phyloP scores from a whole-genome alignment of 2,797 vertebrate species.

The Ctenopoma multispine region DNA sequence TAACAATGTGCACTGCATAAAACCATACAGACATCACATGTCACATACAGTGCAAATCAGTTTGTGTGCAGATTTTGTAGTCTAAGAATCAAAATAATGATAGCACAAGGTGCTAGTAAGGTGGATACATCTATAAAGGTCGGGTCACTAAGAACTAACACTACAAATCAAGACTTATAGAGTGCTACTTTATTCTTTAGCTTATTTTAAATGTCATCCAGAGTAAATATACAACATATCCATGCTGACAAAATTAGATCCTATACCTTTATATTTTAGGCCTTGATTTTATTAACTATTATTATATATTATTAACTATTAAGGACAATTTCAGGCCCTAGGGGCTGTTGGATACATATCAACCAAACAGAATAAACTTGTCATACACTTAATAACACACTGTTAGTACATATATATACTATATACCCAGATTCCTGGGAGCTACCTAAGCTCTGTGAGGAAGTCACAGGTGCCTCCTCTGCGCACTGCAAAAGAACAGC shows the following conservation, averaged over 20 bases:
- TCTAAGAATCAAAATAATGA: neutral
- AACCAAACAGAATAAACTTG: neutral
- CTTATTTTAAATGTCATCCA: no score
- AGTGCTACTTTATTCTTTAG: no score
- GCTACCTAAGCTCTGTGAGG: neutral
- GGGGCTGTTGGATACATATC: no score
- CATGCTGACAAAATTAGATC: neutral
- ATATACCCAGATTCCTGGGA: neutral
- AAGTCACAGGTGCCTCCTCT: conserved; percentile 4
- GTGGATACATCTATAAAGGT: neutral
- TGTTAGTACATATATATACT: neutral
- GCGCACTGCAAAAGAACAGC: conserved; percentile 10
- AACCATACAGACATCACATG: neutral
- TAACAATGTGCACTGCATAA: neutral
- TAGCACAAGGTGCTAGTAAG: neutral
- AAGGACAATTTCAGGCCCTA: neutral
- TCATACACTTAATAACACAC: neutral
- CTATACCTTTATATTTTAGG: neutral
- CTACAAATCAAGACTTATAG: no score
- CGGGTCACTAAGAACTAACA: neutral
- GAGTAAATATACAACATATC: no score
- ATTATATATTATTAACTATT: no score
- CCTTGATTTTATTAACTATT: no score
- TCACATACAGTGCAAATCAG: neutral
- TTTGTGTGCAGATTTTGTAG: neutral